phyloP scores from a whole-genome alignment of 2,113 vertebrate genomes.

The Galemys pyrenaicus region DNA sequence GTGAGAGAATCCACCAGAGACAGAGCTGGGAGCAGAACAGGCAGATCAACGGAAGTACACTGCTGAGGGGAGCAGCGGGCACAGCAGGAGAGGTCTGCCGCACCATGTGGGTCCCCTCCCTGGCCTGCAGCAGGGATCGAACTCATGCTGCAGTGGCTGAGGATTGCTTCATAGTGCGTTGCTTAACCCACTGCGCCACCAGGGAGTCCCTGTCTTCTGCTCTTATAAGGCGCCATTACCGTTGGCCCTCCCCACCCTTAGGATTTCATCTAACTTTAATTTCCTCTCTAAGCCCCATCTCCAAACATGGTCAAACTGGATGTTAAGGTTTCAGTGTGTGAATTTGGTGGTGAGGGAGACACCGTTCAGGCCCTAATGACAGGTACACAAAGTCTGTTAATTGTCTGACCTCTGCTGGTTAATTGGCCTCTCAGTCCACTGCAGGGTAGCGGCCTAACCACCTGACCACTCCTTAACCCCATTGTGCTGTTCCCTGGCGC shows the following conservation, averaged over 20 bases:
- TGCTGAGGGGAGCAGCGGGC: too few relatives aligned
- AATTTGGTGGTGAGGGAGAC: neutral
- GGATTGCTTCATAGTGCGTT: too few relatives aligned
- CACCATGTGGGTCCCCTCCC: too few relatives aligned
- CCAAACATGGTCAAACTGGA: neutral
- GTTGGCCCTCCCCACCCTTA: neutral
- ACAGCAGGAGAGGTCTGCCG: too few relatives aligned
- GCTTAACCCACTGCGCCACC: too few relatives aligned
- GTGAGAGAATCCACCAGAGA: too few relatives aligned
- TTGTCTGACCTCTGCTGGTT: neutral
- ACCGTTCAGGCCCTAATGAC: neutral
- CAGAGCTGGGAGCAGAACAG: too few relatives aligned
- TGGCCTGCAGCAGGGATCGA: too few relatives aligned
- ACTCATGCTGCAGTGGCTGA: too few relatives aligned
- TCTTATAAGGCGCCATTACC: neutral
- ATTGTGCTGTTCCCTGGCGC: neutral
- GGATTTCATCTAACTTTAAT: neutral
- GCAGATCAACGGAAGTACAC: too few relatives aligned
- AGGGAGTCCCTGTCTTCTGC: too few relatives aligned
- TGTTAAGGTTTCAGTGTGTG: neutral
- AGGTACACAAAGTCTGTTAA: neutral
- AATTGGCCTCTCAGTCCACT: neutral
- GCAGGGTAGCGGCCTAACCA: too few relatives aligned
- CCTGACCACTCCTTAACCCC: neutral
- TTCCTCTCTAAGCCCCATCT: neutral